Conservation (phyloP, 2,113 vertebrate species). For the Scartelaos histophorus region DNA sequence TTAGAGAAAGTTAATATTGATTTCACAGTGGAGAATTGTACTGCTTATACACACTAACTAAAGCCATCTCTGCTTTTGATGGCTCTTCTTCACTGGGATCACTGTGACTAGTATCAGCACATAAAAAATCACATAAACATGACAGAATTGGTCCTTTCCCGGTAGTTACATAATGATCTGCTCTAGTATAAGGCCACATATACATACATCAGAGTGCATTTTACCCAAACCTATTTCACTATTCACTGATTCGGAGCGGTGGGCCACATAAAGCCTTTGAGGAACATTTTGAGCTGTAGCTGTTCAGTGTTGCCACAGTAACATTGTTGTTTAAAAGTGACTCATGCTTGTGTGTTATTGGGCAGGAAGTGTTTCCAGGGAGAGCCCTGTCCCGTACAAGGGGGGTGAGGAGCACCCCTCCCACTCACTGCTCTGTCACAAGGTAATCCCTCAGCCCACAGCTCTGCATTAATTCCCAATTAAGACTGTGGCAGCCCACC, state of each 20-base stretch:
- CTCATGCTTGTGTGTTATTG: constrained; percentile 8
- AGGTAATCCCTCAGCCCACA: constrained; percentile 55
- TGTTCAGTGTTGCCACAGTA: not conserved
- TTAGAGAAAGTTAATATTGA: not conserved
- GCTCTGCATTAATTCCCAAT: constrained; percentile 77
- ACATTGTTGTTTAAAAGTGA: constrained; percentile 16
- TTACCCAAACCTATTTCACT: constrained; percentile 37
- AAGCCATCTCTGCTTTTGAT: no score
- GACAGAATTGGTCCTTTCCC: no score
- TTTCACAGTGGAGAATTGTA: no score
- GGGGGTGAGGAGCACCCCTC: constrained; percentile 60
- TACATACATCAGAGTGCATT: constrained; percentile 31
- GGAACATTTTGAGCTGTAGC: constrained; percentile 6
- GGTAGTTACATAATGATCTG: no score
- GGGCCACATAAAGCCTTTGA: constrained; percentile 29
- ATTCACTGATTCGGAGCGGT: constrained; percentile 37
- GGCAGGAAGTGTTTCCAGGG: constrained; percentile 47
- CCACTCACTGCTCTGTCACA: constrained; percentile 45
- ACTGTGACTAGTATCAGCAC: no score
- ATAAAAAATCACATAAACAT: no score
- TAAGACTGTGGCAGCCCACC: constrained; percentile 64
- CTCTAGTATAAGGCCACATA: no score
- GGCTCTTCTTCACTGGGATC: no score
- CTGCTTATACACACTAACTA: no score
- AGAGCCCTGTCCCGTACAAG: constrained; percentile 51